A percentile compares a stretch with the other conserved stretches of the same genome.
phyloP scores from a whole-genome alignment of 2,797 vertebrate species.

The Gastrophryne carolinensis region DNA sequence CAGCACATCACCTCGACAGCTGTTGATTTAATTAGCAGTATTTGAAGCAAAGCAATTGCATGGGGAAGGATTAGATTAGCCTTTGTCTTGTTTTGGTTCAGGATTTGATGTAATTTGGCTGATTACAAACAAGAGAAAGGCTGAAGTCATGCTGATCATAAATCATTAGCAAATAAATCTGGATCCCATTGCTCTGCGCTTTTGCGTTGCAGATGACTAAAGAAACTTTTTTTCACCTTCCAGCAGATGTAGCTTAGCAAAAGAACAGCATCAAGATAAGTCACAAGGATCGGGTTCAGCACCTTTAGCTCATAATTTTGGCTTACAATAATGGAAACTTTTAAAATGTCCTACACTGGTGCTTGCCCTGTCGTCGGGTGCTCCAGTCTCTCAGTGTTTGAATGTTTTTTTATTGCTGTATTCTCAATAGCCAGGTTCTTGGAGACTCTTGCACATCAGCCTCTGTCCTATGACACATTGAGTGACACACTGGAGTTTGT shows the following conservation, averaged over 20 bases:
- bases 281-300: too few relatives aligned
- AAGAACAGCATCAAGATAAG: neutral
- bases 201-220: conserved; percentile 2
- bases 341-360: too few relatives aligned
- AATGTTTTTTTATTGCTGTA: too few relatives aligned
- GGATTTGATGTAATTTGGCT: neutral
- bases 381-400: too few relatives aligned
- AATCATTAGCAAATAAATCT: neutral
- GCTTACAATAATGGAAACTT: too few relatives aligned
- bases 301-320: too few relatives aligned
- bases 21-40: neutral
- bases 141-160: conserved; percentile 1
- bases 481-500: too few relatives aligned
- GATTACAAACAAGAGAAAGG: conserved; percentile 9
- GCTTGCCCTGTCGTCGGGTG: too few relatives aligned
- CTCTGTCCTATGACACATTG: too few relatives aligned
- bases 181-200: neutral
- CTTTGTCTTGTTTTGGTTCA: neutral
- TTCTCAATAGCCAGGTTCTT: too few relatives aligned
- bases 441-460: too few relatives aligned
- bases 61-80: neutral
- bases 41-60: neutral
- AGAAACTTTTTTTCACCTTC: neutral
- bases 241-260: neutral
- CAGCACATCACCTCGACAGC: too few relatives aligned